phyloP scores from a whole-genome alignment of 1,140 invertebrate species.

The Parapsyche elsis region DNA sequence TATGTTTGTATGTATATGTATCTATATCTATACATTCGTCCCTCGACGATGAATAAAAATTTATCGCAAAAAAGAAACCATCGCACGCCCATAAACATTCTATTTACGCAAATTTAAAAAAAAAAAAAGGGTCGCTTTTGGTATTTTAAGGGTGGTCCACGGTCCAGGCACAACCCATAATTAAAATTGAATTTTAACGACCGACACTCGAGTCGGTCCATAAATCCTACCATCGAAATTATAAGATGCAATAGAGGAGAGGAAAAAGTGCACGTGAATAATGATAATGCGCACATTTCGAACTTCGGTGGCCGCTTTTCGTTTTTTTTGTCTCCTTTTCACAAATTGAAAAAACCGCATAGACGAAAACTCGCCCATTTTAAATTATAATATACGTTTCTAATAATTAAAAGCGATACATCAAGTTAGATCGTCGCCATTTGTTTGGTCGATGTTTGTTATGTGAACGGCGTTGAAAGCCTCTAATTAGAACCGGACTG shows the following conservation, averaged over 20 bases:
- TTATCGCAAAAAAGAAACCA: too few relatives aligned
- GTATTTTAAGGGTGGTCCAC: constrained; percentile 20
- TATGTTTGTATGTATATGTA: too few relatives aligned
- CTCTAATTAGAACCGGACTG: constrained; percentile 16
- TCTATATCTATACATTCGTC: too few relatives aligned
- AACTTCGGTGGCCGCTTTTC: neutral
- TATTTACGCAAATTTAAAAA: constrained; percentile 2
- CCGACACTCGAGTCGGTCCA: neutral
- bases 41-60: too few relatives aligned
- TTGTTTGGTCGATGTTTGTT: neutral
- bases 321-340: neutral
- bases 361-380: neutral
- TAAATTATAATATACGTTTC: constrained; percentile 29
- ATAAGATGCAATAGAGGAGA: constrained; percentile 1
- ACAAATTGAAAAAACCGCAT: neutral
- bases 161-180: neutral
- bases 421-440: constrained; percentile 11
- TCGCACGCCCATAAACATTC: neutral
- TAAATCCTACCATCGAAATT: constrained; percentile 35
- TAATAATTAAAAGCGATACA: constrained; percentile 19
- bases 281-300: neutral
- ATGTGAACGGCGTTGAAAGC: constrained; percentile 13
- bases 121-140: neutral
- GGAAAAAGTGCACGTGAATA: neutral
- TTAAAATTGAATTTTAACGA: constrained; percentile 34